Evolutionary conservation across 2,888 invertebrate genomes (phyloP), one percentile per base, ranked within the genome.

Genomic region (Diaperis boleti): DNA sequence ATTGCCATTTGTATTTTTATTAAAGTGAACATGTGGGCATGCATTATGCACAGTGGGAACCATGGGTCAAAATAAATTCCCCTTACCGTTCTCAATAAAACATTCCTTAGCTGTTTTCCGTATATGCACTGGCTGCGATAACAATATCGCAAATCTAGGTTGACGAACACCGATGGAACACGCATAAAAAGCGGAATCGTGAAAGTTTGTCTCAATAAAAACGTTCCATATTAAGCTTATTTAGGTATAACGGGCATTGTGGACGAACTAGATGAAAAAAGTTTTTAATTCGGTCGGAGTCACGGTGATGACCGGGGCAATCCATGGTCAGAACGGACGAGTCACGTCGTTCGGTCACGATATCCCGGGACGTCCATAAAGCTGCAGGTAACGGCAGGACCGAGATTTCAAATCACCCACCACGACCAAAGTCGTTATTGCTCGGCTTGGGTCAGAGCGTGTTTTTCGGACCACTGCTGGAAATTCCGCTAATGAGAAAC

Each of bases 341-440:
- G 65, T 65, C 65, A 65, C 65, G 65, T 59, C 52, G 52, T 11
- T 47, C 22, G 65, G 65, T 65, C 65, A 65, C 65, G 65, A 65
- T 57, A 62, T 65, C 65, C 49, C 65, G 29, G 47, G 45, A 54
- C 44, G 62, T 65, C 59, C 62, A 65, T 65, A 65, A 65, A 65
- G 59, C 49, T 59, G 59, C 65, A 59, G 62, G 55, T 65, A 65
- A 65, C 62, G 65, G 59, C 54, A 59, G 59, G 62, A 59, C 57
- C 39, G 62, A 62, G 62, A 65, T 65, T 65, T 62, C 55, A 59
- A 64, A 64, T 59, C 54, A 54, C 26, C 54, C 54, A 54, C 61
- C 64, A 60, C 64, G 64, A 64, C 56, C 50, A 18, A 10, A 44
- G 35, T 61, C 42, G 61, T 64, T 64, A 64, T 64, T 56, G 60